Evolutionary conservation across 2,888 invertebrate genomes (phyloP).

Genomic region (Pyrgus malvae): DNA sequence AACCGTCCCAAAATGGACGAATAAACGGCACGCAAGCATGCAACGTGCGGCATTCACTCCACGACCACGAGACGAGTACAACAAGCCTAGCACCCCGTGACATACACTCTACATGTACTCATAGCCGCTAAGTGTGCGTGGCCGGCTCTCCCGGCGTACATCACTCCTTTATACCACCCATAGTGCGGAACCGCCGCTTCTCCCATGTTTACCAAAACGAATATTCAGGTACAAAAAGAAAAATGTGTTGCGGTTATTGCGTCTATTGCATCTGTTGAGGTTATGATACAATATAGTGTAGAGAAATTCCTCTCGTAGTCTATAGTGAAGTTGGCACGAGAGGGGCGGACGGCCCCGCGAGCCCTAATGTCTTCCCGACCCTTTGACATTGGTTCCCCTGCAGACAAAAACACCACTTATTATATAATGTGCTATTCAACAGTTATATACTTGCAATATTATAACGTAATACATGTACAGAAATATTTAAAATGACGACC

Average conservation of each 20-base stretch:
- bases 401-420: no score
- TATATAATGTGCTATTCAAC: no score
- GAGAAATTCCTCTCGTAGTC: no score
- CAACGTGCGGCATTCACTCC: constrained; percentile 45
- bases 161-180: no score
- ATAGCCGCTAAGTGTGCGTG: constrained; percentile 35
- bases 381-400: constrained; percentile 77
- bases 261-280: background rate
- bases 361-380: constrained; percentile 76
- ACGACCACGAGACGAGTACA: constrained; percentile 41
- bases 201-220: background rate
- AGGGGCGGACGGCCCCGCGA: constrained; percentile 42
- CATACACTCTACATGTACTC: constrained; percentile 30
- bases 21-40: constrained; percentile 51
- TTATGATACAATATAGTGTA: background rate
- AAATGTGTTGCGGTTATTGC: background rate
- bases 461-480: no score
- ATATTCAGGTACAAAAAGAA: constrained; percentile 37
- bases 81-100: constrained; percentile 48
- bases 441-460: no score
- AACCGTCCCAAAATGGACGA: constrained; percentile 37
- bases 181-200: background rate
- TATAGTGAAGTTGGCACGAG: background rate
- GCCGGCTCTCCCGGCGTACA: background rate
- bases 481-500: no score